Percentiles rank a stretch among this genome's conserved stretches.
Conservation (phyloP, 2,797 vertebrate genomes). For the Spizella passerina region DNA sequence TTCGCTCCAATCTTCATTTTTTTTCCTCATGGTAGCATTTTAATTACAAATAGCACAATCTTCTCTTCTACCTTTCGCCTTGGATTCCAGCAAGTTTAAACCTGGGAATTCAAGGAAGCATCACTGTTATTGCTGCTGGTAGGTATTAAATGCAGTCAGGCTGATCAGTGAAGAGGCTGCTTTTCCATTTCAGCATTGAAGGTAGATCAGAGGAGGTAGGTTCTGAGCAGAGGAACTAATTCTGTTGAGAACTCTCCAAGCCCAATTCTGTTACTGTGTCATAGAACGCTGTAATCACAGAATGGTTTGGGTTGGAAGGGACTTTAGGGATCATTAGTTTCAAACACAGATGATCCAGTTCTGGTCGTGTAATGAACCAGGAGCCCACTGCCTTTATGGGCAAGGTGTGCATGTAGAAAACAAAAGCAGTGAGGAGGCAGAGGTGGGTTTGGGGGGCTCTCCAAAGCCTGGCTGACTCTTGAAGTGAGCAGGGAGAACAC, state of each 20-base stretch:
- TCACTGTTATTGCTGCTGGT: no score
- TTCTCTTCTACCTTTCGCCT: background rate
- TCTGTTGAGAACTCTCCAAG: background rate
- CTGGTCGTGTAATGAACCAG: rapidly evolving
- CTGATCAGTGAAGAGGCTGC: background rate
- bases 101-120: background rate
- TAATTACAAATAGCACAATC: background rate
- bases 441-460: background rate
- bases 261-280: background rate
- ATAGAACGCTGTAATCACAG: background rate
- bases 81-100: background rate
- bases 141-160: rapidly evolving
- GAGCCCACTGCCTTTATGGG: background rate
- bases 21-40: background rate
- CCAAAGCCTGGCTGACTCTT: background rate
- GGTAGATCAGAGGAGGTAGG: background rate
- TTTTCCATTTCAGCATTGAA: background rate
- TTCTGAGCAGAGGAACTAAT: background rate
- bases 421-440: background rate
- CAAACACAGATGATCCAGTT: background rate
- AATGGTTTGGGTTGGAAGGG: background rate
- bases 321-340: background rate
- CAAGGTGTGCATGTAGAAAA: background rate
- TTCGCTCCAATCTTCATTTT: background rate
- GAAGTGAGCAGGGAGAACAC: no score